A percentile compares a stretch with the other conserved stretches of the same genome.
phyloP scores from a whole-genome alignment of 2,113 vertebrate species.

The Phoxinus phoxinus region DNA sequence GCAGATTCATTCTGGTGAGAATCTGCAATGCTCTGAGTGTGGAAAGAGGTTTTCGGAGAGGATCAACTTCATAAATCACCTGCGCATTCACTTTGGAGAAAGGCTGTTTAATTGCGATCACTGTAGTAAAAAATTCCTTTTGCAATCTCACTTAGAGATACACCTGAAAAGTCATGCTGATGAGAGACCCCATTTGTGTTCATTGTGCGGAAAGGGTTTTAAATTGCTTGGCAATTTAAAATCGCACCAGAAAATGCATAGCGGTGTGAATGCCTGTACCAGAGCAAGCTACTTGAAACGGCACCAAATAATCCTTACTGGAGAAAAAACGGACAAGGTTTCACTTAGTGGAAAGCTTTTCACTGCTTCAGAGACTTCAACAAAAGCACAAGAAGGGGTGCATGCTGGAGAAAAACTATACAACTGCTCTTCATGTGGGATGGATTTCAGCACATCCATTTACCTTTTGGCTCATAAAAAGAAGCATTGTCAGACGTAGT shows the following conservation, averaged over 20 bases:
- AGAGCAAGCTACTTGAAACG: neutral
- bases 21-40: neutral
- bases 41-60: neutral
- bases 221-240: neutral
- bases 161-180: neutral
- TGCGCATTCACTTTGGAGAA: neutral
- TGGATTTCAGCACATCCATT: neutral
- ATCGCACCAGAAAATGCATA: neutral
- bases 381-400: neutral
- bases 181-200: slow-evolving; percentile 7
- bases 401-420: neutral
- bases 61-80: neutral
- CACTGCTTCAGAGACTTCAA: neutral
- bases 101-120: neutral
- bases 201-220: neutral
- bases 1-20: neutral
- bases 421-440: slow-evolving; percentile 8
- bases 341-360: neutral
- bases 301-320: neutral
- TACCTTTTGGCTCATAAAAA: slow-evolving; percentile 7
- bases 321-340: neutral
- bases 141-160: neutral
- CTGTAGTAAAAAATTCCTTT: neutral
- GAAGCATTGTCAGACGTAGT: neutral
- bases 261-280: neutral